These are phyloP conservation scores for Pheosia tremula DNA, from an alignment of 2,888 invertebrate genomes.

Conservation along the genomic window DNA sequence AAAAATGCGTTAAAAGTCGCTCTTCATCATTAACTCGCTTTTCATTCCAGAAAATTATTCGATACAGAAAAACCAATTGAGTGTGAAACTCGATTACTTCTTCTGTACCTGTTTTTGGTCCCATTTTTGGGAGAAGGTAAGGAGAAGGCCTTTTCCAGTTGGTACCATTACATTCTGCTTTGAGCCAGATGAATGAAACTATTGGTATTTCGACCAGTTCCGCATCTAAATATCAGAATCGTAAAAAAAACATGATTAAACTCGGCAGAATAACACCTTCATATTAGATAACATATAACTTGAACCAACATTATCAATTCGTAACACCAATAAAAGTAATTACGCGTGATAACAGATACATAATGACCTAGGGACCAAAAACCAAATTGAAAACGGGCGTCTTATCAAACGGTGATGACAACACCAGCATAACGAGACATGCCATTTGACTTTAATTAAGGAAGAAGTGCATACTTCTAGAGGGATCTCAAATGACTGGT, in stretches of 20 bases:
- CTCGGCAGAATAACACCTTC: background rate
- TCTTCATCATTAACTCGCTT: too few relatives aligned
- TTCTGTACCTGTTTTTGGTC: too few relatives aligned
- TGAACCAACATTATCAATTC: constrained; percentile 5
- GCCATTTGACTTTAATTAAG: constrained; percentile 17
- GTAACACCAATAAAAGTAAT: constrained; percentile 23
- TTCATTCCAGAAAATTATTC: too few relatives aligned
- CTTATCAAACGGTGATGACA: constrained; percentile 44
- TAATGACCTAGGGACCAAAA: constrained; percentile 42
- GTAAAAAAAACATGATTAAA: background rate
- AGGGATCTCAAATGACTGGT: constrained; percentile 43
- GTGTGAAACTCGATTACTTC: too few relatives aligned
- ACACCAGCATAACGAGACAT: constrained; percentile 33
- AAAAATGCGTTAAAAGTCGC: too few relatives aligned
- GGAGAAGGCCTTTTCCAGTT: too few relatives aligned
- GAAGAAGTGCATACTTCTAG: constrained; percentile 10
- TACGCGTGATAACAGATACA: constrained; percentile 15
- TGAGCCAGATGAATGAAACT: too few relatives aligned
- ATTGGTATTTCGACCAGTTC: background rate
- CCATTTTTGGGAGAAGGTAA: too few relatives aligned
- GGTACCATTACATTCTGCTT: too few relatives aligned
- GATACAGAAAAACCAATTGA: too few relatives aligned
- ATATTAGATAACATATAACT: background rate
- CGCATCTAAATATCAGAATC: background rate
- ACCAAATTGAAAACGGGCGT: constrained; percentile 44